Percentiles rank a stretch among this genome's conserved stretches.
phyloP scores from a whole-genome alignment of 2,888 invertebrate genomes.

The Ceramica pisi region DNA sequence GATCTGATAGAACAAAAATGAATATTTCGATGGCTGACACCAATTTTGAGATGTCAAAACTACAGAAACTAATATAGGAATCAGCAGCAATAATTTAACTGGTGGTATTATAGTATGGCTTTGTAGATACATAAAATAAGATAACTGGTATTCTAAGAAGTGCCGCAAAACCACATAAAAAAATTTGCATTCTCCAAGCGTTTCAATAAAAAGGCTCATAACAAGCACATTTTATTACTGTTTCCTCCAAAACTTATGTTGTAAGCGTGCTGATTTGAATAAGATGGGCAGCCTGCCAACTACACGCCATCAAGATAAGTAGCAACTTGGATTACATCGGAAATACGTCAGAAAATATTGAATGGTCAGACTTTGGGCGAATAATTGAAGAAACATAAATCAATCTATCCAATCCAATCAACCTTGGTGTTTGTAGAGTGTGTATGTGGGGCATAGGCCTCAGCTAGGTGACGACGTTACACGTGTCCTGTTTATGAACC shows the following conservation, averaged over 20 bases:
- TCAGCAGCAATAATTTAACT: not conserved
- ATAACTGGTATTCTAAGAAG: not conserved
- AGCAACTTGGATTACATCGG: constrained; percentile 53
- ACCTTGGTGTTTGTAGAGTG: constrained; percentile 30
- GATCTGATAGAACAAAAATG: not conserved
- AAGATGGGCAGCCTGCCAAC: constrained; percentile 68
- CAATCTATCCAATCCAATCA: constrained; percentile 52
- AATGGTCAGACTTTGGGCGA: constrained; percentile 40
- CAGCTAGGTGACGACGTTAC: constrained; percentile 31
- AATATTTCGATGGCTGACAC: not conserved
- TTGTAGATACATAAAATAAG: not conserved
- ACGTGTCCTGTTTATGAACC: constrained; percentile 14
- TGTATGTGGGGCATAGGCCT: constrained; percentile 40
- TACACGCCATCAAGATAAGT: constrained; percentile 64
- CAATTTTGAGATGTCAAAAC: not conserved
- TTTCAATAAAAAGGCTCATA: constrained; percentile 49
- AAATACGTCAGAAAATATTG: constrained; percentile 52
- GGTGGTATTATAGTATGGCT: not conserved
- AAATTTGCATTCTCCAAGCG: constrained; percentile 19
- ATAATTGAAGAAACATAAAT: constrained; percentile 56
- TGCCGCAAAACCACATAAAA: constrained; percentile 18
- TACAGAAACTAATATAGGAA: not conserved
- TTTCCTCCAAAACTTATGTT: constrained; percentile 66
- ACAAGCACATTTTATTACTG: constrained; percentile 58
- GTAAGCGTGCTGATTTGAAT: constrained; percentile 63